A percentile compares a stretch with the other conserved stretches of the same genome.
Conservation (phyloP, 2,888 invertebrate species). For the Mantis religiosa region DNA sequence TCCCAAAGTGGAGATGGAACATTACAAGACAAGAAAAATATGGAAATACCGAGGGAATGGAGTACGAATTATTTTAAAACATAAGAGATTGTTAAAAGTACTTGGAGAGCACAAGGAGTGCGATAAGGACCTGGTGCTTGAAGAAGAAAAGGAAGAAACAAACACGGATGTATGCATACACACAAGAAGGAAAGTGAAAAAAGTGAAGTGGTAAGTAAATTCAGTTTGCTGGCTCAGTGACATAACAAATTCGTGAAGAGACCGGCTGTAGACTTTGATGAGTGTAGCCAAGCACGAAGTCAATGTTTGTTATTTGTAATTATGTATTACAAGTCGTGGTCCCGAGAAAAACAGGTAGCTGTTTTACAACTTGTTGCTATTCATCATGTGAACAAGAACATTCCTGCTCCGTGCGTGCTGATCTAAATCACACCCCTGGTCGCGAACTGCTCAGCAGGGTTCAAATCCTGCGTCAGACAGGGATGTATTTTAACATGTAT, state of each 20-base stretch:
- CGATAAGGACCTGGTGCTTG: not conserved
- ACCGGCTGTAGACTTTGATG: conserved; percentile 2
- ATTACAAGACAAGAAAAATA: too few species aligned
- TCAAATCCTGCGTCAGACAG: not conserved
- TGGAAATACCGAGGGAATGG: too few species aligned
- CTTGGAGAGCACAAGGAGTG: not conserved
- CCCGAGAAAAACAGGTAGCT: conserved; percentile 21
- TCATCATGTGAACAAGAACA: conserved; percentile 1
- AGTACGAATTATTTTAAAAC: too few species aligned
- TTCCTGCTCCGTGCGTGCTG: not conserved
- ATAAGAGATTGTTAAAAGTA: not conserved
- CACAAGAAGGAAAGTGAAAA: not conserved
- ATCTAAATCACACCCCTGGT: not conserved
- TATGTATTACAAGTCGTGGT: conserved; percentile 5
- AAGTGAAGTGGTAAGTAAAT: not conserved
- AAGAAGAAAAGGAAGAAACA: not conserved
- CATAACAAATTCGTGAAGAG: conserved; percentile 16
- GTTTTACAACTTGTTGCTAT: conserved; percentile 24
- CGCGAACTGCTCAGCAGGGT: not conserved
- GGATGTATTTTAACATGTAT: not conserved
- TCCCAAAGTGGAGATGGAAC: too few species aligned
- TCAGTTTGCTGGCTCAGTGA: not conserved
- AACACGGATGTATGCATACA: not conserved
- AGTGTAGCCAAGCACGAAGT: not conserved
- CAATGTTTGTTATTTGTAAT: conserved; percentile 7